Percentiles rank a stretch among this genome's conserved stretches.
phyloP scores from a whole-genome alignment of 2,113 vertebrate genomes.

The Heterocephalus glaber region DNA sequence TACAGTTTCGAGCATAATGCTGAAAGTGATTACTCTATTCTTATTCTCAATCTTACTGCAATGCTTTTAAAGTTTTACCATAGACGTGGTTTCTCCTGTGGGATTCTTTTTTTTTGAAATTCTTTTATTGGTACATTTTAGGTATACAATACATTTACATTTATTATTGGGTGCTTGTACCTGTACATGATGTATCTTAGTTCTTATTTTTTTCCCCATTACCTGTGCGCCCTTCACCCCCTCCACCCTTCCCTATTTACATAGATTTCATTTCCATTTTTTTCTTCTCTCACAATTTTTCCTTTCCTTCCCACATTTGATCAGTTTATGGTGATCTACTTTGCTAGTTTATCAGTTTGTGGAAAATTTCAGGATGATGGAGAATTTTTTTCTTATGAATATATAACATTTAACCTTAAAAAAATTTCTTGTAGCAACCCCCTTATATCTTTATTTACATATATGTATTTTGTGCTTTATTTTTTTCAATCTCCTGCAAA shows the following conservation, averaged over 20 bases:
- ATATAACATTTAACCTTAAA: not conserved
- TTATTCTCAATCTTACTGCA: not conserved
- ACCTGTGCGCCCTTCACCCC: too few relatives aligned
- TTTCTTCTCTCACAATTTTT: too few relatives aligned
- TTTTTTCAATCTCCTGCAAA: not conserved
- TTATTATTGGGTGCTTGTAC: too few relatives aligned
- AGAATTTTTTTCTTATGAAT: not conserved
- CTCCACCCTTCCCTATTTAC: too few relatives aligned
- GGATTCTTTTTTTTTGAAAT: too few relatives aligned
- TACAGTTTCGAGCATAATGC: not conserved
- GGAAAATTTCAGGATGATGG: not conserved
- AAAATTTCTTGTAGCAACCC: not conserved
- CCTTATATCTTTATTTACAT: not conserved
- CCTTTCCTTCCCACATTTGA: too few relatives aligned
- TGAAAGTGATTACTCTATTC: not conserved
- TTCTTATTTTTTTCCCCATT: too few relatives aligned
- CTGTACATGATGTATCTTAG: too few relatives aligned
- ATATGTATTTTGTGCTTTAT: not conserved
- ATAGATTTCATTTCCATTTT: too few relatives aligned
- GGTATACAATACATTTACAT: too few relatives aligned
- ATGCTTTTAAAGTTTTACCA: not conserved
- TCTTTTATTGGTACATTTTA: too few relatives aligned
- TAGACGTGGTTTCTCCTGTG: not conserved
- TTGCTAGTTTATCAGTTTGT: not conserved
- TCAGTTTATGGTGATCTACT: not conserved